Base-by-base conservation (phyloP, 2,888 invertebrate species). In the Glomeris marginata region DNA sequence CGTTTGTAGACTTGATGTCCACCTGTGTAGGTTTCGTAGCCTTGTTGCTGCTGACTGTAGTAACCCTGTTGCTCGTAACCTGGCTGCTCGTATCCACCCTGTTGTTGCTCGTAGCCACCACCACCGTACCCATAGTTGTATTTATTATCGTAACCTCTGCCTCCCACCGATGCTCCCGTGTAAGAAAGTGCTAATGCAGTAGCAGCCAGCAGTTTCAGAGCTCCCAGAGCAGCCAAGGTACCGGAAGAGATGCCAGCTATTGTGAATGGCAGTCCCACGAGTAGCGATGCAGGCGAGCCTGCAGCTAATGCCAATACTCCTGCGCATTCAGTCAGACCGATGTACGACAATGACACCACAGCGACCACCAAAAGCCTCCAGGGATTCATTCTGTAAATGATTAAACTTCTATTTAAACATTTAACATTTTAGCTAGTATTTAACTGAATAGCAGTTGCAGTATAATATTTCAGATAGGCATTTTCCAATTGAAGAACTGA, bases 141-240 rank as follows among this genome's bases (percentile, higher is more conserved):
- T 41, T 20, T 13, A 6, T 35, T 22, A 20, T 6, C 16, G 37
- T 36, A 35, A 50, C 46, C 41, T 33, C 52, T 41, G 40, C 33
- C 45, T 45, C 36, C 50, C 50, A 45, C 21, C 37, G 21, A 42
- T 5, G 45, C 20, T n/a, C 50, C 50, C 2, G 50, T 50, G 33
- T 50, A 54, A 22, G 51, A 53, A 1, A 52, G 37, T 1, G 52
- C 50, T 11, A 54, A 45, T 10, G 54, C 50, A 3, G 52, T 55
- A 21, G 55, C 55, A 1, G 55, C 55, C 10, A 52, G 36, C 11
- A 55, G 41, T 41, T 55, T 55, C 5, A 54, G 46, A 35, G 54
- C 55, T 2, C 55, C 55, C 11, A 55, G 45, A 10, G 54, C 55
- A 4, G 55, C 55, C 13, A 55, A 20, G 33, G 55, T 52, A 3